Conservation (phyloP, 2,113 vertebrate species). For the Plestiodon gilberti region DNA sequence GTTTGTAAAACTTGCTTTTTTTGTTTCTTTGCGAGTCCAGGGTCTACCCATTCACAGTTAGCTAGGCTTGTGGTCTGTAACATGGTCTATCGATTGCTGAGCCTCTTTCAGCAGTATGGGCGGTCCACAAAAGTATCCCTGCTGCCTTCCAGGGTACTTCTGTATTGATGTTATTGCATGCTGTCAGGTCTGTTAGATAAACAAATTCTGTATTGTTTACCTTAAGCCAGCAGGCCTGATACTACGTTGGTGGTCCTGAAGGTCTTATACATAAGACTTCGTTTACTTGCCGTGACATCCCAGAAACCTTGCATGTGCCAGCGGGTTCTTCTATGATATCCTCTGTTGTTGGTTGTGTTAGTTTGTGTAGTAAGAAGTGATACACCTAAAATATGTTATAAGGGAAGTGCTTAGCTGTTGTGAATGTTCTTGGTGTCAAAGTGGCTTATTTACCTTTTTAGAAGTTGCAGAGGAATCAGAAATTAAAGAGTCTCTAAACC, state of each 20-base stretch:
- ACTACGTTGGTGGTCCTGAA: rapidly evolving
- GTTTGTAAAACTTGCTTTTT: slow-evolving; percentile 23
- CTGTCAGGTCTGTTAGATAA: slow-evolving; percentile 1
- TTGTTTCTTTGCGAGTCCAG: slow-evolving; percentile 28
- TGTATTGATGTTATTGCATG: background rate
- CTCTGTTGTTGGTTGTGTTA: background rate
- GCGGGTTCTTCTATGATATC: background rate
- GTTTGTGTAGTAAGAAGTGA: background rate
- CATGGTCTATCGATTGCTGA: slow-evolving; percentile 21
- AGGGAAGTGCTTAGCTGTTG: background rate
- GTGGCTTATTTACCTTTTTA: background rate
- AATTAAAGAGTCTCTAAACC: background rate
- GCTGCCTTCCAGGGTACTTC: slow-evolving; percentile 17
- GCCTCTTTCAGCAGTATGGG: background rate
- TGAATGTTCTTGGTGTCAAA: background rate
- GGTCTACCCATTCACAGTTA: slow-evolving; percentile 8
- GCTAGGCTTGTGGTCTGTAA: slow-evolving; percentile 9
- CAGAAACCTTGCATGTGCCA: background rate
- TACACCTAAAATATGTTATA: background rate
- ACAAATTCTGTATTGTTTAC: background rate
- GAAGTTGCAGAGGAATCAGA: background rate
- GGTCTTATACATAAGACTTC: background rate
- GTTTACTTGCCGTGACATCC: background rate
- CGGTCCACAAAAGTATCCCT: background rate
- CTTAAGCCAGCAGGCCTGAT: background rate